phyloP scores from a whole-genome alignment of 1,140 invertebrate genomes.

The Lysiphlebus fabarum region DNA sequence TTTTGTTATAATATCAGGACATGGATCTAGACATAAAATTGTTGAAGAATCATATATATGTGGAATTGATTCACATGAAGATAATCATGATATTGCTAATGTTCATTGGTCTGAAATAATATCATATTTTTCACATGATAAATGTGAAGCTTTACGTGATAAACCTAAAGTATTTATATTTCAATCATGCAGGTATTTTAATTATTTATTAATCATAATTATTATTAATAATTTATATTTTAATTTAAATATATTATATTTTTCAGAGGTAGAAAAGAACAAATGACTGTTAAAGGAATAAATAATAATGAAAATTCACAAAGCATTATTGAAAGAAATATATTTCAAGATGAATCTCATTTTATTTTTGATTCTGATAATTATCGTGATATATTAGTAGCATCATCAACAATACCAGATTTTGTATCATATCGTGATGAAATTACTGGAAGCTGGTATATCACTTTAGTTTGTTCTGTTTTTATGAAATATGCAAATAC shows the following conservation, averaged over 20 bases:
- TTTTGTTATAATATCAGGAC: conserved; percentile 61
- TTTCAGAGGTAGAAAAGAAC: conserved; percentile 24
- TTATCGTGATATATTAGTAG: conserved; percentile 65
- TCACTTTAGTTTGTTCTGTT: conserved; percentile 70
- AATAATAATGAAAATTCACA: no score
- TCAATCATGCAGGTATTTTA: conserved; percentile 66
- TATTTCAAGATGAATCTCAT: no score
- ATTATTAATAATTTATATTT: conserved; percentile 6
- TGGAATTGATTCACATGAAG: conserved; percentile 33
- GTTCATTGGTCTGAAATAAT: conserved; percentile 53
- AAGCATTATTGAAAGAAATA: no score
- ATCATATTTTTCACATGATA: conserved; percentile 61
- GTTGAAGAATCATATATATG: conserved; percentile 39
- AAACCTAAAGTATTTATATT: conserved; percentile 81
- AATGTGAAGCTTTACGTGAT: conserved; percentile 58
- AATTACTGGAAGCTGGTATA: conserved; percentile 69
- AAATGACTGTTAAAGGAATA: conserved; percentile 13
- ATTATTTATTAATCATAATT: not conserved
- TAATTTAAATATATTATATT: conserved; percentile 7
- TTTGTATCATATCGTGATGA: conserved; percentile 65
- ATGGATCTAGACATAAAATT: conserved; percentile 46
- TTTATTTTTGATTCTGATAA: conserved; percentile 36
- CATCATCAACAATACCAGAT: conserved; percentile 65
- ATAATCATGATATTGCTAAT: conserved; percentile 23
- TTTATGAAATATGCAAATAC: conserved; percentile 68